Evolutionary conservation across 1,140 invertebrate genomes (phyloP).

Genomic region (Drosophila punjabiensis): DNA sequence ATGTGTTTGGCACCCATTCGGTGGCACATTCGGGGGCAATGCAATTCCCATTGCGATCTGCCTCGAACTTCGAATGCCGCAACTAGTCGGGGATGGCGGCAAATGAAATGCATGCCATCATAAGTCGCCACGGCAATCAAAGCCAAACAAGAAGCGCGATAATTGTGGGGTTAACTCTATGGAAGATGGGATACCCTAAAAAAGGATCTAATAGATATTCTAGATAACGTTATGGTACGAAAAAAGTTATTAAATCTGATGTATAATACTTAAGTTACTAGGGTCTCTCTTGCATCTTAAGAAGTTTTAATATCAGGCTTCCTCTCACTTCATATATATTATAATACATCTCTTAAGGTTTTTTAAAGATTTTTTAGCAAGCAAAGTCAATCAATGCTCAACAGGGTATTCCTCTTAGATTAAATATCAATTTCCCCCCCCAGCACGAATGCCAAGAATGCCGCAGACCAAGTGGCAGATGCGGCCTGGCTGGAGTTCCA

Average conservation of each 20-base stretch:
- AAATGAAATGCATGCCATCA: conserved; percentile 63
- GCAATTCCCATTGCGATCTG: conserved; percentile 34
- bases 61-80: conserved; percentile 24
- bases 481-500: conserved; percentile 21
- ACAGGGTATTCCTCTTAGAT: conserved; percentile 25
- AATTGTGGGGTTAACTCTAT: not conserved
- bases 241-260: not conserved
- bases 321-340: not conserved
- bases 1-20: conserved; percentile 45
- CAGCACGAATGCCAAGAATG: conserved; percentile 44
- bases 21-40: conserved; percentile 42
- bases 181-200: conserved; percentile 13
- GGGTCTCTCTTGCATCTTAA: not conserved
- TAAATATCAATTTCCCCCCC: conserved; percentile 51
- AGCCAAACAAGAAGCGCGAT: conserved; percentile 45
- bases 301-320: not conserved
- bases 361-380: too few species aligned
- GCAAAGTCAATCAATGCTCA: not conserved
- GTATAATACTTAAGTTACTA: too few species aligned
- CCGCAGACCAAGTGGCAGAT: conserved; percentile 59
- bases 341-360: not conserved
- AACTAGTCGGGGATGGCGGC: conserved; percentile 40
- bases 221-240: too few species aligned
- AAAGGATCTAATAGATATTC: too few species aligned
- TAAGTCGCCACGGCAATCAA: conserved; percentile 53